Evolutionary conservation across 2,797 vertebrate species (phyloP).

Genomic region (Gymnopithys bicolor): DNA sequence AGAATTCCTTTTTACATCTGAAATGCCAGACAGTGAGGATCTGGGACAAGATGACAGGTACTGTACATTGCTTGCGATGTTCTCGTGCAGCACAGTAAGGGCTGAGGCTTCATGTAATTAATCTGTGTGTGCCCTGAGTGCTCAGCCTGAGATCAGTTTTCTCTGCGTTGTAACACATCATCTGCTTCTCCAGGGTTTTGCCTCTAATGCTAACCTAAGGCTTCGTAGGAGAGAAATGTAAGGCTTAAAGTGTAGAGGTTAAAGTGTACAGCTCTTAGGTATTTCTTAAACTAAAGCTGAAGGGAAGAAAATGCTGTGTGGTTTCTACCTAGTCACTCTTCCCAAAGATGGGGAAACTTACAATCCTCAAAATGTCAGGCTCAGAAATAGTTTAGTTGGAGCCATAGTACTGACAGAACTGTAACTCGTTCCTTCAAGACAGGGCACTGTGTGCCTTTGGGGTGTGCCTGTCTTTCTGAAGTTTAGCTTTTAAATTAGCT

Average conservation of each 20-base stretch:
- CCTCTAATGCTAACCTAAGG: neutral
- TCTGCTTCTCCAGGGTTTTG: neutral
- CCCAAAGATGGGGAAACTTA: neutral
- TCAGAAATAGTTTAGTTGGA: slow-evolving; percentile 3
- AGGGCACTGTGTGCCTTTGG: slow-evolving; percentile 7
- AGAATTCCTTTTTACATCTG: slow-evolving; percentile 26
- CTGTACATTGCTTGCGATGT: neutral
- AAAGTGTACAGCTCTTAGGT: neutral
- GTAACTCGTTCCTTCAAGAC: neutral
- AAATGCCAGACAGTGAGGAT: slow-evolving; percentile 87
- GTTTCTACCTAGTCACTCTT: neutral
- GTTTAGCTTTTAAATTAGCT: neutral
- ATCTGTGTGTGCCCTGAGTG: neutral
- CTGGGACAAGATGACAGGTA: slow-evolving; percentile 86
- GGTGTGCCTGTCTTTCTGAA: neutral
- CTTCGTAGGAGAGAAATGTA: neutral
- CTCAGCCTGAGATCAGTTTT: neutral
- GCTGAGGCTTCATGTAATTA: neutral
- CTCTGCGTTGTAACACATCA: neutral
- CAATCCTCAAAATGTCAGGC: slow-evolving; percentile 22
- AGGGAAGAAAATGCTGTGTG: neutral
- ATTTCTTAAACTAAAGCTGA: neutral
- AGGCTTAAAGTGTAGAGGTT: neutral
- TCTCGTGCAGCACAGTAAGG: neutral
- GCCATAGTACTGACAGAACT: neutral